Evolutionary conservation across 2,888 invertebrate genomes (phyloP).

Genomic region (Heliconius erato): DNA sequence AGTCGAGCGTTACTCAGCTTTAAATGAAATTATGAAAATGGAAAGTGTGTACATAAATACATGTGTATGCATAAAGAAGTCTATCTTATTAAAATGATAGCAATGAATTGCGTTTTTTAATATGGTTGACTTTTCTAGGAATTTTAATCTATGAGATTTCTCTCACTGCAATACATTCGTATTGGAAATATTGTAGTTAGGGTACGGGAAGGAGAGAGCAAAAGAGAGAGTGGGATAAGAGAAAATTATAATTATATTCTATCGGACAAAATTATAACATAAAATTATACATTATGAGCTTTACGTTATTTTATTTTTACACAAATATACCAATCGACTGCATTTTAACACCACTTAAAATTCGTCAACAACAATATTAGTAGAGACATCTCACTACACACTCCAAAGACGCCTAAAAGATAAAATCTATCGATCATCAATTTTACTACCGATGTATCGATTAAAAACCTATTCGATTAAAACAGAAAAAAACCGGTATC

Average conservation of each 20-base stretch:
- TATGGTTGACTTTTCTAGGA: background rate
- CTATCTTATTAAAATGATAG: slow-evolving; percentile 2
- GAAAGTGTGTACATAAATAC: slow-evolving; percentile 31
- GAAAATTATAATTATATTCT: too few relatives aligned
- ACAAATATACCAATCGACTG: too few relatives aligned
- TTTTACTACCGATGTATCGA: background rate
- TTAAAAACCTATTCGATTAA: background rate
- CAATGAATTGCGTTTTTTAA: background rate
- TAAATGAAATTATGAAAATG: slow-evolving; percentile 43
- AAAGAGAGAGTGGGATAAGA: too few relatives aligned
- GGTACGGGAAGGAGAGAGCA: too few relatives aligned
- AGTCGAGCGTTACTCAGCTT: background rate
- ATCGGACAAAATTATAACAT: too few relatives aligned
- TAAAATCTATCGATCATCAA: background rate
- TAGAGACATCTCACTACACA: background rate
- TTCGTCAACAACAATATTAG: background rate
- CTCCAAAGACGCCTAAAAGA: background rate
- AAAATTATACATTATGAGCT: too few relatives aligned
- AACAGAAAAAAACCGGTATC: slow-evolving; percentile 53
- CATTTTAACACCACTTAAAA: background rate
- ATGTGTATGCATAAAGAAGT: background rate
- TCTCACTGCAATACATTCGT: too few relatives aligned
- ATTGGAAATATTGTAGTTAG: too few relatives aligned
- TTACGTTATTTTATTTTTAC: too few relatives aligned
- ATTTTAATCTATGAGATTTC: background rate